phyloP scores from a whole-genome alignment of 23 tunicate species.

The Phallusia fumigata region DNA sequence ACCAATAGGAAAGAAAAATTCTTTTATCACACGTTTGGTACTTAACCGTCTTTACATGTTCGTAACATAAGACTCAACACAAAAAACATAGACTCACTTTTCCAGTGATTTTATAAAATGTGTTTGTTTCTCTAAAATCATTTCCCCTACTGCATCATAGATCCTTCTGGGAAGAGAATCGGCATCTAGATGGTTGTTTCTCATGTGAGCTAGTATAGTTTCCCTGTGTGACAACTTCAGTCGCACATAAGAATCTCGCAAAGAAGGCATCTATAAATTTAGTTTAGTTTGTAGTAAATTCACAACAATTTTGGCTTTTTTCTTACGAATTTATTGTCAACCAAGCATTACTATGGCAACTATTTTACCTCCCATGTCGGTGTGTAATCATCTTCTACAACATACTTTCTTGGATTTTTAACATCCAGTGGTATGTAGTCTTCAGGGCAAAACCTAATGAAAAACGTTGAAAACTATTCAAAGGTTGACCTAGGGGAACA shows the following conservation, averaged over 20 bases:
- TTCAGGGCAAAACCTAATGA: constrained; percentile 86
- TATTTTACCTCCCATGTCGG: constrained; percentile 90
- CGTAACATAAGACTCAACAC: neutral
- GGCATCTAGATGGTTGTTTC: constrained; percentile 28
- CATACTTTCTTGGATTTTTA: constrained; percentile 68
- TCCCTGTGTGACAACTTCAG: constrained; percentile 65
- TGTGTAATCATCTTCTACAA: constrained; percentile 96
- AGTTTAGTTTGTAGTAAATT: neutral
- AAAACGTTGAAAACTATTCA: no score
- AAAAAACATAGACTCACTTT: neutral
- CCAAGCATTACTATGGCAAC: no score
- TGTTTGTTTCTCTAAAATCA: constrained; percentile 53
- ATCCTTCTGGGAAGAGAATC: constrained; percentile 30
- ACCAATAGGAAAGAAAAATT: no score
- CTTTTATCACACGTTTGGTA: no score
- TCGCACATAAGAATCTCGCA: constrained; percentile 30
- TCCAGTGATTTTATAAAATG: constrained; percentile 30
- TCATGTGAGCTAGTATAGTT: constrained; percentile 26
- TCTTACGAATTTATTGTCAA: no score
- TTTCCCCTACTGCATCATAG: constrained; percentile 67
- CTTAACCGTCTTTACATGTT: no score
- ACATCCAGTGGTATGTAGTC: constrained; percentile 84
- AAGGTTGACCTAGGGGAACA: no score
- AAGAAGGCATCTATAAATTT: constrained; percentile 48
- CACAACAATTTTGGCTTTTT: no score